phyloP scores from a whole-genome alignment of 30 jellyfish, hydroid and myxozoan genomes.

The Hydra vulgaris region DNA sequence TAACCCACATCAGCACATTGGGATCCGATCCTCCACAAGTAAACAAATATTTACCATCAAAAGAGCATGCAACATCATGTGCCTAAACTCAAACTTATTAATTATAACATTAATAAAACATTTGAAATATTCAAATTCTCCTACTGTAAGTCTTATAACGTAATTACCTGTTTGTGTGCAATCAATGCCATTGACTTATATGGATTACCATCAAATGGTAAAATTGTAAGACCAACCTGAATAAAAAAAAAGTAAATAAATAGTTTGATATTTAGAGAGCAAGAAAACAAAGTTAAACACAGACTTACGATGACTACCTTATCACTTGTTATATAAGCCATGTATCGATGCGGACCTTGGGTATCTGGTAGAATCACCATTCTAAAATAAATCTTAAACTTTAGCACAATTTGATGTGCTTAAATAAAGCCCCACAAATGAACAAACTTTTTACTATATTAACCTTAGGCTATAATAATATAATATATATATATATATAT shows the following conservation, averaged over 20 bases:
- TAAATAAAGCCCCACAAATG: too few species aligned
- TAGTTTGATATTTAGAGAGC: too few species aligned
- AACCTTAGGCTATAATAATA: too few species aligned
- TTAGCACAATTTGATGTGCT: too few species aligned
- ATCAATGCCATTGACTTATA: constrained; percentile 68
- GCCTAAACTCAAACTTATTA: constrained; percentile 26
- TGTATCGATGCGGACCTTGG: constrained; percentile 31
- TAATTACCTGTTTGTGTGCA: constrained; percentile 78
- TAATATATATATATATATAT: too few species aligned
- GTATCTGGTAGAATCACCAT: constrained; percentile 40
- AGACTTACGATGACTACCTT: too few species aligned
- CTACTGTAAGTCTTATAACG: too few species aligned
- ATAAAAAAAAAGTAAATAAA: neutral
- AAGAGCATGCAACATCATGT: constrained; percentile 52
- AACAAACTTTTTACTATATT: too few species aligned
- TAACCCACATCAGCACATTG: constrained; percentile 76
- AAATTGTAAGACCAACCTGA: constrained; percentile 65
- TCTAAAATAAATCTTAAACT: neutral
- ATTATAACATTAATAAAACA: neutral
- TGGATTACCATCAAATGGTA: constrained; percentile 91
- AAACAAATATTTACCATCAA: constrained; percentile 58
- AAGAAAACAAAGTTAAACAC: too few species aligned
- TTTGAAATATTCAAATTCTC: too few species aligned
- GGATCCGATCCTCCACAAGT: constrained; percentile 90
- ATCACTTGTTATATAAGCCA: constrained; percentile 76